Percentiles rank a stretch among this genome's conserved stretches.
These are phyloP conservation scores for Apogon hyalosoma DNA, from an alignment of 2,797 vertebrate species.

Conservation along the genomic window DNA sequence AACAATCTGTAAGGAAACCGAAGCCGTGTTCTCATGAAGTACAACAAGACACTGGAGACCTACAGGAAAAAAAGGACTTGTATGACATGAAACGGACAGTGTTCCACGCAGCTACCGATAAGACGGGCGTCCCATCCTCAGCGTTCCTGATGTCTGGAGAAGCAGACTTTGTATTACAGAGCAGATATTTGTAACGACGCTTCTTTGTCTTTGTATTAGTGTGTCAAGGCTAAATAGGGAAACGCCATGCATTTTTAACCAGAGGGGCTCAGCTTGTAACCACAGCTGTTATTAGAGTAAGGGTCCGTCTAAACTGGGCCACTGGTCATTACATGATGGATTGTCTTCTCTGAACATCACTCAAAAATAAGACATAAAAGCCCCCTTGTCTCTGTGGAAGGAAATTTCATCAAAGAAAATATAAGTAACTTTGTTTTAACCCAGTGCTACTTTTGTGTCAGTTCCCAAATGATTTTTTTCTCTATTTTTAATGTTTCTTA, in stretches of 20 bases:
- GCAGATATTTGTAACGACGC: background rate
- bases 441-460: no score
- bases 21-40: constrained; percentile 34
- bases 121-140: constrained; percentile 1
- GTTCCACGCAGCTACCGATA: constrained; percentile 9
- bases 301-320: constrained; percentile 47
- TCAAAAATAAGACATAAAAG: no score
- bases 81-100: constrained; percentile 35
- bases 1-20: constrained; percentile 74
- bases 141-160: background rate
- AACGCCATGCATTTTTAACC: constrained; percentile 49
- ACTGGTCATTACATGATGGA: background rate
- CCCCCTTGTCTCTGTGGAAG: no score
- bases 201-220: background rate
- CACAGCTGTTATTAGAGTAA: constrained; percentile 35
- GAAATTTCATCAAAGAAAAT: no score
- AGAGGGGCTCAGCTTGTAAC: constrained; percentile 47
- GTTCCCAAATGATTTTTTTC: no score
- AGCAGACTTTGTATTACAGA: background rate
- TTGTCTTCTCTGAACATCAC: no score
- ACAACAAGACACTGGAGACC: constrained; percentile 58
- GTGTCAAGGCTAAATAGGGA: constrained; percentile 1
- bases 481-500: no score
- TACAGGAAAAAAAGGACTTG: constrained; percentile 38
- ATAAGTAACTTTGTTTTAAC: no score